Conservation (phyloP, 1,140 invertebrate species). For the Augochlora pura region DNA sequence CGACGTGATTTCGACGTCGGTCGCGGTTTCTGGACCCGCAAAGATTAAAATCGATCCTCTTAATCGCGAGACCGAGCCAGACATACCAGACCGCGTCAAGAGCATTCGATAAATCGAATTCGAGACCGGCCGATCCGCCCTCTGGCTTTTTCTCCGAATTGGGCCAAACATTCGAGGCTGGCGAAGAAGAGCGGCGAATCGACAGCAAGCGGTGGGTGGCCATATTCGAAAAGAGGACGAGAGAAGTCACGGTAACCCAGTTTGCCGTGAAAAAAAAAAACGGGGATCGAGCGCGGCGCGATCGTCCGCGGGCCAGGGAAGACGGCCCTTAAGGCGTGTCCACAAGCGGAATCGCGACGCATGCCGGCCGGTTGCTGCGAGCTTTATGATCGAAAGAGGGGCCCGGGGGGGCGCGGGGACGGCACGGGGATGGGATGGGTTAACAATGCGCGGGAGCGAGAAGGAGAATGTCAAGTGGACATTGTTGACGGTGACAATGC, state of each 20-base stretch:
- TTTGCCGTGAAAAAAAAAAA: slow-evolving; percentile 12
- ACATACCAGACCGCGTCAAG: too few relatives aligned
- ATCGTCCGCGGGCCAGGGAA: slow-evolving; percentile 33
- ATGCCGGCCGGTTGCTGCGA: slow-evolving; percentile 68
- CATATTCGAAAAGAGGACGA: background rate
- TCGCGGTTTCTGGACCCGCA: too few relatives aligned
- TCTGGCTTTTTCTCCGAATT: too few relatives aligned
- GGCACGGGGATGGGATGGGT: slow-evolving; percentile 50
- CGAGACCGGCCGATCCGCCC: too few relatives aligned
- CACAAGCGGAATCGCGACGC: slow-evolving; percentile 52
- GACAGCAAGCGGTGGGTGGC: background rate
- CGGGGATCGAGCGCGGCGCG: slow-evolving; percentile 43
- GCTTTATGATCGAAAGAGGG: slow-evolving; percentile 79
- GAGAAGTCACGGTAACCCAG: slow-evolving; percentile 21
- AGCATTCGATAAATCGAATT: too few relatives aligned
- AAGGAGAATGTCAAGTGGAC: slow-evolving; percentile 80
- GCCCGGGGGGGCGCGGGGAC: slow-evolving; percentile 20
- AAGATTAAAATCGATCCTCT: slow-evolving; percentile 6
- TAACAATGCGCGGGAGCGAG: slow-evolving; percentile 75
- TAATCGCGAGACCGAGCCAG: too few relatives aligned
- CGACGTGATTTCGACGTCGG: slow-evolving; percentile 13
- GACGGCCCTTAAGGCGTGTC: slow-evolving; percentile 57
- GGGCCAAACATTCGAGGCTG: too few relatives aligned
- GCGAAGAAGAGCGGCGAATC: too few relatives aligned
- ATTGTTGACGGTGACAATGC: slow-evolving; percentile 81